Conservation (phyloP, 2,113 vertebrate species). For the Ancistrus triradiatus region DNA sequence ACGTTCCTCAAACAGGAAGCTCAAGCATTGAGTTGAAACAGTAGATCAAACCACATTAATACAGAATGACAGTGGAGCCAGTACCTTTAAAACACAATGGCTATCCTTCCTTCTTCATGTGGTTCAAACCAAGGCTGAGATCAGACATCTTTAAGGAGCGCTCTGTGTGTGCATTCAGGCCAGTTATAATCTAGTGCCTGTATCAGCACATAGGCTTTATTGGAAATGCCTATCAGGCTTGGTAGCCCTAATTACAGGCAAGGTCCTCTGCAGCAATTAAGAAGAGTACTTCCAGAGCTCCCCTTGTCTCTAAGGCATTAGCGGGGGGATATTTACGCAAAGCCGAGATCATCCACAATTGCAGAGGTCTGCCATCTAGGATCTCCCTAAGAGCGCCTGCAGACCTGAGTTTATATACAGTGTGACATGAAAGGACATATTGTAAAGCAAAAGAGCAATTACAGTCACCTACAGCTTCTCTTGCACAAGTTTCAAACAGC, state of each 20-base stretch:
- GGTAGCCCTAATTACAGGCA: constrained; percentile 26
- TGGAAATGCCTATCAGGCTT: constrained; percentile 1
- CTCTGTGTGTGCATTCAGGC: neutral
- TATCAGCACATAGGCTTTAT: neutral
- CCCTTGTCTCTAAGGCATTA: constrained; percentile 16
- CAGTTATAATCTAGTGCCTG: neutral
- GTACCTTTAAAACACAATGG: constrained; percentile 28
- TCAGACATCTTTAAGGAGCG: neutral
- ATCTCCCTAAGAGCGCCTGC: constrained; percentile 4
- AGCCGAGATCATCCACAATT: constrained; percentile 6
- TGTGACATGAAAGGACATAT: constrained; percentile 16
- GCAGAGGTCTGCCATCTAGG: constrained; percentile 10
- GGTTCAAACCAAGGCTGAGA: neutral
- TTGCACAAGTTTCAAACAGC: constrained; percentile 8
- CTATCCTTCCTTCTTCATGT: neutral
- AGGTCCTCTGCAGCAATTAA: constrained; percentile 27
- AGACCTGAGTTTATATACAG: constrained; percentile 21
- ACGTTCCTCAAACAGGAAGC: neutral
- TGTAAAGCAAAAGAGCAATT: constrained; percentile 21
- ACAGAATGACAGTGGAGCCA: constrained; percentile 22
- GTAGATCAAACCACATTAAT: constrained; percentile 8
- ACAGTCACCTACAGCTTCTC: constrained; percentile 18
- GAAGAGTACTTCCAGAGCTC: constrained; percentile 43
- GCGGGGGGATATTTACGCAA: constrained; percentile 15
- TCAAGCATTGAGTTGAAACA: neutral